Base-by-base conservation (phyloP, 2,888 invertebrate genomes). In the Eristalis pertinax region DNA sequence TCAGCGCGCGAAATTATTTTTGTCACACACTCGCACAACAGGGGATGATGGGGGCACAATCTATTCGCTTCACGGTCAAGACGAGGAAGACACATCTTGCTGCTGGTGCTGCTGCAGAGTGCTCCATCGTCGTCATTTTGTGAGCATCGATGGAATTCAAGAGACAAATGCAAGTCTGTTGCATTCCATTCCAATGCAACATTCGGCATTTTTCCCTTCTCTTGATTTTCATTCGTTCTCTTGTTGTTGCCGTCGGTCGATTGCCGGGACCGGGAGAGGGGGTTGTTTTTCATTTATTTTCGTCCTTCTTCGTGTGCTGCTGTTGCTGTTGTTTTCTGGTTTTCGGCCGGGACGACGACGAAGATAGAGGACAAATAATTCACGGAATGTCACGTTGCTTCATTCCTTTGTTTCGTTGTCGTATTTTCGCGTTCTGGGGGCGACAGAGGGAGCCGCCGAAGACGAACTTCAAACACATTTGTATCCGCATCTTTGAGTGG, bases 351-450 rank as follows among this genome's bases (percentile, higher is more conserved):
- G 32, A 78, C 32, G 32, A 32, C 32, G 68, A 84, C 67, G 75
- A 72, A 56, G 68, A 69, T 50, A 50, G 19, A 50, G 50, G 50
- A 76, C 32, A 87, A 84, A 84, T 80, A 79, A 84, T 84, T 87
- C 67, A 87, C 83, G 86, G 86, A 87, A 87, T 87, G 86, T 87
- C 86, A 87, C 86, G 86, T 87, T 87, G 83, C 79, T 87, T 83
- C 83, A 87, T 87, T 87, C 83, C 75, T 83, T 87, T 83, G 72
- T 79, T 87, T 87, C 70, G 83, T 83, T 78, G 74, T 56, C 50
- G 50, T 67, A 32, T 65, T 65, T 41, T 22, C 22, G 58, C 41
- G 29, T 29, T n/a, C 19, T 29, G 3, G 32, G 32, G 60, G 22
- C 35, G 19, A 19, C 32, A 60, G 41, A 24, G 26, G 22, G 67